Conservation (phyloP, 2,797 vertebrate genomes). For the Sphenopsis melanotis region DNA sequence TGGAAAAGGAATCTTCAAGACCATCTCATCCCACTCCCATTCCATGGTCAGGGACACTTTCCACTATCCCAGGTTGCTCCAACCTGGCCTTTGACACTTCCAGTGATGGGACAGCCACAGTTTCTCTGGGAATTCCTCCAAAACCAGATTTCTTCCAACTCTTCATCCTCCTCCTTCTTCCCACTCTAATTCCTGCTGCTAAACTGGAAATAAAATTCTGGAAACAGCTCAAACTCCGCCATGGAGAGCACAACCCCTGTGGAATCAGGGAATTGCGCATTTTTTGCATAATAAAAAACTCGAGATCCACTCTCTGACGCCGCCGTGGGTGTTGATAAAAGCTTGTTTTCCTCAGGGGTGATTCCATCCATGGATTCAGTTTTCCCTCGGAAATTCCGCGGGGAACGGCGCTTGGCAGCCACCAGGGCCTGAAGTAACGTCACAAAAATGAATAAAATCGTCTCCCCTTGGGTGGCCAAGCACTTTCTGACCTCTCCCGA, state of each 20-base stretch:
- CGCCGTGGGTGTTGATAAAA: neutral
- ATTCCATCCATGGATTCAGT: neutral
- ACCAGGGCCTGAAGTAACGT: neutral
- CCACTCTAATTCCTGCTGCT: neutral
- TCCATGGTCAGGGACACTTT: neutral
- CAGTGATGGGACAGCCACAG: neutral
- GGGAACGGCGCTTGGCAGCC: neutral
- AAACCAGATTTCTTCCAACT: neutral
- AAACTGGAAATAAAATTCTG: neutral
- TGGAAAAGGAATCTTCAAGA: neutral
- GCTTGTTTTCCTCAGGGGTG: neutral
- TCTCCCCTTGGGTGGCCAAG: neutral
- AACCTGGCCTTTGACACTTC: neutral
- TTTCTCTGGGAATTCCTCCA: neutral
- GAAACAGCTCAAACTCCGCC: accelerated
- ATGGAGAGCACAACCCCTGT: neutral
- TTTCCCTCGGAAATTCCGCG: accelerated
- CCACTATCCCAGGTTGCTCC: neutral
- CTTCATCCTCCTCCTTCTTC: neutral
- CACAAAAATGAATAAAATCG: neutral
- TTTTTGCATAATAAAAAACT: neutral
- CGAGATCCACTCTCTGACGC: neutral
- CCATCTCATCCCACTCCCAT: neutral
- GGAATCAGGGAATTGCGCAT: neutral
- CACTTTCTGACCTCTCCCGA: neutral